phyloP scores from a whole-genome alignment of 2,888 invertebrate species.

The Synergus japonicus region DNA sequence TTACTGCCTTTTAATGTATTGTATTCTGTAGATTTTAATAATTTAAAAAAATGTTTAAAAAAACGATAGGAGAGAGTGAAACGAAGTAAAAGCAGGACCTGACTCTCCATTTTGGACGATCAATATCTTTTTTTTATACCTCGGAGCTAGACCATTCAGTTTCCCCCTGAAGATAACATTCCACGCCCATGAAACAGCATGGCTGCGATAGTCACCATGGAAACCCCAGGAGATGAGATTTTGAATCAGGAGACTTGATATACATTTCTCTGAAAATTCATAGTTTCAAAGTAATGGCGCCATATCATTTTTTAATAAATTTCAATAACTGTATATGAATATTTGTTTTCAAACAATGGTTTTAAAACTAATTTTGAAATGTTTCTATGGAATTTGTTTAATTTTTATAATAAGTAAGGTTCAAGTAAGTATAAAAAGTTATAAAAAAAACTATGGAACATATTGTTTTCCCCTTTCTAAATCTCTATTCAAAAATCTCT shows the following conservation, averaged over 20 bases:
- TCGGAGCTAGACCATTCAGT: constrained; percentile 10
- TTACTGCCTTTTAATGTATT: not conserved
- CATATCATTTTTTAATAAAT: not conserved
- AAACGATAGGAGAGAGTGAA: not conserved
- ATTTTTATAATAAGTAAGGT: too few relatives aligned
- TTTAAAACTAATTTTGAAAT: too few relatives aligned
- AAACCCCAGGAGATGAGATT: constrained; percentile 55
- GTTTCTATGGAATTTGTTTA: too few relatives aligned
- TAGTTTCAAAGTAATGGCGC: not conserved
- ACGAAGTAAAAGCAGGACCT: not conserved
- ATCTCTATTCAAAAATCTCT: too few relatives aligned
- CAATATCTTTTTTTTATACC: constrained; percentile 31
- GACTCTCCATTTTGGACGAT: constrained; percentile 38
- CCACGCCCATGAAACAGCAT: constrained; percentile 66
- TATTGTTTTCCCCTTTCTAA: too few relatives aligned
- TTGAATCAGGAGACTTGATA: not conserved
- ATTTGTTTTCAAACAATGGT: too few relatives aligned
- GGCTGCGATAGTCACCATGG: constrained; percentile 67
- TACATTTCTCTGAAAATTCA: not conserved
- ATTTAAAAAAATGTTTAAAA: not conserved
- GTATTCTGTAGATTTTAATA: not conserved
- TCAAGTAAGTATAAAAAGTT: too few relatives aligned
- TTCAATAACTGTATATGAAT: too few relatives aligned
- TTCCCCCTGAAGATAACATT: constrained; percentile 42
- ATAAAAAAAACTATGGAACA: too few relatives aligned